phyloP scores from a whole-genome alignment of 1,140 invertebrate genomes.

The Portunus trituberculatus region DNA sequence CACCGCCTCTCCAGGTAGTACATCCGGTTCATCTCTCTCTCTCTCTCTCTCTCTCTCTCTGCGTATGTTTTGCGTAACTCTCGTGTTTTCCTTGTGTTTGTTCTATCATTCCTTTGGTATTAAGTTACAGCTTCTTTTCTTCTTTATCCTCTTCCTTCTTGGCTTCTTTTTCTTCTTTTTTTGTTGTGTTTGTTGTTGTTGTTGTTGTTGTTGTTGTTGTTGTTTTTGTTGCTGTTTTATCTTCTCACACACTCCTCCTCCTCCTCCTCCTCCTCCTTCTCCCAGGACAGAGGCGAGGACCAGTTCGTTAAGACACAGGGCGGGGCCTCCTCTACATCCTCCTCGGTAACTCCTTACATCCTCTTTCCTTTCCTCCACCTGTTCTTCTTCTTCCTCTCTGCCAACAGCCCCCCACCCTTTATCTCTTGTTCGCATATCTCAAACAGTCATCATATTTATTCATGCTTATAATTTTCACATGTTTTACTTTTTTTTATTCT shows the following conservation, averaged over 20 bases:
- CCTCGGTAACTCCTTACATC: not conserved
- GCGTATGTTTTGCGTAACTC: not conserved
- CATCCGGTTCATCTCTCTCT: conserved; percentile 5
- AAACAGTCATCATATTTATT: no score
- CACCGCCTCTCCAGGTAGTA: not conserved
- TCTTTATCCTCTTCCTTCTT: not conserved
- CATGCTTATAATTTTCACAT: no score
- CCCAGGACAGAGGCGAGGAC: not conserved
- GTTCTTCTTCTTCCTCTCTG: not conserved
- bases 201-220: not conserved
- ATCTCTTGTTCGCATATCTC: not conserved
- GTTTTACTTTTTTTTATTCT: not conserved
- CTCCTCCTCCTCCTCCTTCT: not conserved
- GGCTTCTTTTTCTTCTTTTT: not conserved
- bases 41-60: conserved; percentile 53
- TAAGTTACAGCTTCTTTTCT: not conserved
- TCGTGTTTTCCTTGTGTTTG: not conserved
- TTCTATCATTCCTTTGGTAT: not conserved
- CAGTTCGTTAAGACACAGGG: not conserved
- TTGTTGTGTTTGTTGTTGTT: not conserved
- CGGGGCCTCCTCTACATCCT: not conserved
- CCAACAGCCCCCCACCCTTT: not conserved
- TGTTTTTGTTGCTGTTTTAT: not conserved
- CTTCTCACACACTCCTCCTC: not conserved
- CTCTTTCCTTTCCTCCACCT: conserved; percentile 20